Conservation (phyloP, 2,888 invertebrate species). For the Spatulosminthurus flaviceps region DNA sequence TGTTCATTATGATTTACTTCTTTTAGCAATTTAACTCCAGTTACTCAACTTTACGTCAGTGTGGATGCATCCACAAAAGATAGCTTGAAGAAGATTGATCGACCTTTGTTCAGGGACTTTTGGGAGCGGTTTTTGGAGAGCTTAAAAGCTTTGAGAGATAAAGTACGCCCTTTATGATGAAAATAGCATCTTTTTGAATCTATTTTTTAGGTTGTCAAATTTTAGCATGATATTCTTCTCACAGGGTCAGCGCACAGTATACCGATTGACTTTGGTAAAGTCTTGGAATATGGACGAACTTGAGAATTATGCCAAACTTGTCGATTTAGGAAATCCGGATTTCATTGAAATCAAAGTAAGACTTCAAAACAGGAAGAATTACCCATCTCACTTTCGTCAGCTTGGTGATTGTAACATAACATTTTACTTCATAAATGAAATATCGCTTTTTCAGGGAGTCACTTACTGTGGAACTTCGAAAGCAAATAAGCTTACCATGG, state of each 20-base stretch:
- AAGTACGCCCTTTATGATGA: constrained; percentile 62
- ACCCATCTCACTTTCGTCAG: neutral
- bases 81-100: constrained; percentile 70
- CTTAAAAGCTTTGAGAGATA: constrained; percentile 68
- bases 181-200: neutral
- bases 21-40: constrained; percentile 66
- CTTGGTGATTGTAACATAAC: too few relatives aligned
- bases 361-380: neutral
- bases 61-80: constrained; percentile 72
- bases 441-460: constrained; percentile 67
- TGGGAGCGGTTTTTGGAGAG: constrained; percentile 71
- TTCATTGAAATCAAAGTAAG: constrained; percentile 72
- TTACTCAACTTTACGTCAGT: constrained; percentile 72
- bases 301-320: constrained; percentile 69
- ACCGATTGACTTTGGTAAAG: constrained; percentile 71
- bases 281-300: constrained; percentile 71
- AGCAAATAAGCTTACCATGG: constrained; percentile 70
- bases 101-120: constrained; percentile 71
- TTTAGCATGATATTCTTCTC: neutral
- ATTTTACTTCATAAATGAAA: too few relatives aligned
- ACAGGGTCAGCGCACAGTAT: constrained; percentile 71
- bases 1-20: neutral
- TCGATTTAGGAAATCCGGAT: constrained; percentile 70
- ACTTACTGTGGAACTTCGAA: constrained; percentile 72
- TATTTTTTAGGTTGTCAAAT: neutral